Base-by-base conservation (phyloP, 2,113 vertebrate genomes). In the Suncus etruscus region DNA sequence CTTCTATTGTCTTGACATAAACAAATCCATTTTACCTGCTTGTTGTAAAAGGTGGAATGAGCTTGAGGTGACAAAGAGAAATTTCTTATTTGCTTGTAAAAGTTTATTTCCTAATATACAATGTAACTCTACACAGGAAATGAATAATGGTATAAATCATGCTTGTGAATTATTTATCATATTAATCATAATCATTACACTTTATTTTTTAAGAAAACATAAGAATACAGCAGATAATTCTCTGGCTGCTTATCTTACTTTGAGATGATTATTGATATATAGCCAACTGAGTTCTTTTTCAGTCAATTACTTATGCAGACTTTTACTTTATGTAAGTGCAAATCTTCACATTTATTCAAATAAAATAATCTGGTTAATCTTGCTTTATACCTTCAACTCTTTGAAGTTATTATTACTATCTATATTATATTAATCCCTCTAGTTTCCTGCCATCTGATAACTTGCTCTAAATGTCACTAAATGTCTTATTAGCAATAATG, bases 261-360 rank as follows among this genome's bases (percentile, higher is more conserved):
- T 66, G 31, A 8, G 24, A 18, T 79, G 68, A 65, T 47, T 27
- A 63, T 29, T 61, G 8, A 20, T 66, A 11, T 66, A 66, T 54
- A 78, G 14, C 51, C 48, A 87, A 58, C 8, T 85, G 6, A 3
- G 45, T 61, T 76, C 0, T 27, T 48, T 47, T 31, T 83, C 61
- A 83, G 1, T 3, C 0, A 27, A 50, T 68, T 82, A 8, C 90
- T 48, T 63, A 84, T 22, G 6, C 1, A 81, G 25, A 87, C 4
- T 88, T 72, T 80, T 68, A 20, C 3, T 70, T 84, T 68, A 77
- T n/a, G 6, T 31, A 68, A 77, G 15, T 63, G 18, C 3, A 87
- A 77, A 69, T 78, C 14, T 91, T 93, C 86, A 70, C 24, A 80
- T 45, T 77, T n/a, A 86, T 45, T 58, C 10, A 14, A 72, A 68